phyloP scores from a whole-genome alignment of 2,888 invertebrate genomes.

The Boloria selene region DNA sequence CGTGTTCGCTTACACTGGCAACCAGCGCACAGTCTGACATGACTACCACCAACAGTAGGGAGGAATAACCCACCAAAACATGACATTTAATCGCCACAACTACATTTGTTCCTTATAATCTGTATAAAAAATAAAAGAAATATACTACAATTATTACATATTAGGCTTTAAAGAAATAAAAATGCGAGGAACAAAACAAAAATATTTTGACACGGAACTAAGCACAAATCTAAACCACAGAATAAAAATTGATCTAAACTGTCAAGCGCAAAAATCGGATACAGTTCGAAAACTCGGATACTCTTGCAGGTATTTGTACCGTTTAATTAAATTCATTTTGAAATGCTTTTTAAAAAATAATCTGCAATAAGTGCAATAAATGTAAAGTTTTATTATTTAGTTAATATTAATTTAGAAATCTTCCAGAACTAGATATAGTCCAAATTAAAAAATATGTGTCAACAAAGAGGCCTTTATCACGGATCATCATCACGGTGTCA shows the following conservation, averaged over 20 bases:
- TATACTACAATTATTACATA: conserved; percentile 61
- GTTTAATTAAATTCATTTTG: too few relatives aligned
- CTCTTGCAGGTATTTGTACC: neutral
- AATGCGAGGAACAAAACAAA: conserved; percentile 70
- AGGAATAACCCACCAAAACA: conserved; percentile 63
- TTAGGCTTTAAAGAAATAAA: conserved; percentile 49
- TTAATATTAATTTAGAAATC: too few relatives aligned
- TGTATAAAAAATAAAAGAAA: conserved; percentile 53
- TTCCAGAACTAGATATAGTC: too few relatives aligned
- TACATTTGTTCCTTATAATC: conserved; percentile 42
- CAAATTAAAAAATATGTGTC: too few relatives aligned
- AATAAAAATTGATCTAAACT: too few relatives aligned
- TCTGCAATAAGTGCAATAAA: too few relatives aligned
- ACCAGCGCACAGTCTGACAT: conserved; percentile 82
- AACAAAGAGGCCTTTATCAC: too few relatives aligned
- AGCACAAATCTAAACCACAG: conserved; percentile 44
- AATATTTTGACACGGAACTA: conserved; percentile 76
- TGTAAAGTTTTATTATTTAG: too few relatives aligned
- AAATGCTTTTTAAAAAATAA: too few relatives aligned
- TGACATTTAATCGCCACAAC: conserved; percentile 47
- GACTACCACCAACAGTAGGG: conserved; percentile 66
- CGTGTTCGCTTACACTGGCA: conserved; percentile 78
- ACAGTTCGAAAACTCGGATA: neutral
- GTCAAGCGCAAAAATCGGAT: conserved; percentile 22
- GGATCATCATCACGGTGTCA: too few relatives aligned